Conservation (phyloP, 2,113 vertebrate species). For the Zapornia atra region DNA sequence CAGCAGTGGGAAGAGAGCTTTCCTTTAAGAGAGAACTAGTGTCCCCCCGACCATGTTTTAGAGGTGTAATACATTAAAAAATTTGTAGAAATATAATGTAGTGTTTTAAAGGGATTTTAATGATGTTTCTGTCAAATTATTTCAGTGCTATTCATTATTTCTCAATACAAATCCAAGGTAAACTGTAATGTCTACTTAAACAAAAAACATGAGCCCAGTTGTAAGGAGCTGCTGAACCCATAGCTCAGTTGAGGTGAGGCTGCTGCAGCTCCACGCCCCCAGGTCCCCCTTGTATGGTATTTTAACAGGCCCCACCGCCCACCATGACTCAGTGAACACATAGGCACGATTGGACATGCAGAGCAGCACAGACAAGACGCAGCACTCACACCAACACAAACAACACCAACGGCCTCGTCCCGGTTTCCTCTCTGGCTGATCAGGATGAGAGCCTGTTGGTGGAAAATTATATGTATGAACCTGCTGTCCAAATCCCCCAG, state of each 20-base stretch:
- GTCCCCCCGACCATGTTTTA: not conserved
- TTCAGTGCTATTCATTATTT: not conserved
- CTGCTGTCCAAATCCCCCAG: not conserved
- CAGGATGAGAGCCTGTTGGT: rapidly evolving
- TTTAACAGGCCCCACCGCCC: not conserved
- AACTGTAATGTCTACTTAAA: not conserved
- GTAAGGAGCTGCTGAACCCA: not conserved
- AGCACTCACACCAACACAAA: rapidly evolving
- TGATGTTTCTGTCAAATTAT: not conserved
- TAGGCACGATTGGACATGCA: rapidly evolving
- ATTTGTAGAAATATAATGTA: not conserved
- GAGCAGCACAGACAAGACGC: not conserved
- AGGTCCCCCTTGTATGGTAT: rapidly evolving
- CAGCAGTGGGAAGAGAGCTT: not conserved
- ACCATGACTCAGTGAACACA: rapidly evolving
- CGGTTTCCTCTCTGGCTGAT: not conserved
- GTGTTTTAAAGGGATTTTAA: not conserved
- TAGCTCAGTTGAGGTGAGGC: rapidly evolving
- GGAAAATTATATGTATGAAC: not conserved
- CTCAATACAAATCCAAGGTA: not conserved
- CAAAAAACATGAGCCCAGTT: not conserved
- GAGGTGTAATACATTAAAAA: not conserved
- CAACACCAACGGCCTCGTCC: rapidly evolving
- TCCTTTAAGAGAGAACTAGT: not conserved
- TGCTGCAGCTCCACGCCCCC: rapidly evolving